Percentiles rank a stretch among this genome's conserved stretches.
These are phyloP conservation scores for Meganola albula DNA, from an alignment of 2,888 invertebrate species.

Conservation along the genomic window DNA sequence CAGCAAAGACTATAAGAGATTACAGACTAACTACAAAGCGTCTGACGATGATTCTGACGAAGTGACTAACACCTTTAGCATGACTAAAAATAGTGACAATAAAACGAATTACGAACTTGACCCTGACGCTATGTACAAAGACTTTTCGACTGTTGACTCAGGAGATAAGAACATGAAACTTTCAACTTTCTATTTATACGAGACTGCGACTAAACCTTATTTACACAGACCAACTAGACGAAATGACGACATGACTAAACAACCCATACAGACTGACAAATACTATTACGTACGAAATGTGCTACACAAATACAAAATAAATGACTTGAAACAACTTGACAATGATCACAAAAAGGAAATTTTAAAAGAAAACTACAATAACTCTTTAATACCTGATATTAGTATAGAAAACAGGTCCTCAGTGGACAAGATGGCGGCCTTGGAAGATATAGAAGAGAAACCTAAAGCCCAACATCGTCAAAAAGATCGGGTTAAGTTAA, in stretches of 20 bases:
- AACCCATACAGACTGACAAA: conserved; percentile 39
- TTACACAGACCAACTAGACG: conserved; percentile 61
- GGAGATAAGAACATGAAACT: conserved; percentile 43
- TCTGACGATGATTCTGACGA: conserved; percentile 21
- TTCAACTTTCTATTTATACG: conserved; percentile 63
- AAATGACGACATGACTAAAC: conserved; percentile 46
- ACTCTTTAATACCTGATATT: conserved; percentile 33
- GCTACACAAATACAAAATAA: conserved; percentile 56
- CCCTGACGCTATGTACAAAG: conserved; percentile 50
- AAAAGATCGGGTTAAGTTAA: conserved; percentile 38
- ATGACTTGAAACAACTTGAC: conserved; percentile 23
- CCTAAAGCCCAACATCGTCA: conserved; percentile 15
- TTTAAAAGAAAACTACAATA: conserved; percentile 38
- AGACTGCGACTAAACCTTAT: conserved; percentile 63
- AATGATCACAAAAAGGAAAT: conserved; percentile 26
- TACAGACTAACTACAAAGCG: conserved; percentile 4
- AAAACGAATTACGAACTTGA: conserved; percentile 13
- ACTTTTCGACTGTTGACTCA: conserved; percentile 49
- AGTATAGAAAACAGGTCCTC: conserved; percentile 55
- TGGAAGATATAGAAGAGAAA: conserved; percentile 42
- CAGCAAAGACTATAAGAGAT: too few relatives aligned
- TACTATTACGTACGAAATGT: conserved; percentile 67
- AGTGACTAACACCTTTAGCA: conserved; percentile 17
- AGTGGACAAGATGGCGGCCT: conserved; percentile 42
- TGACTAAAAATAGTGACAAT: background rate